Percentiles rank a stretch among this genome's conserved stretches.
phyloP scores from a whole-genome alignment of 2,888 invertebrate genomes.

The Platerodrilus igneus region DNA sequence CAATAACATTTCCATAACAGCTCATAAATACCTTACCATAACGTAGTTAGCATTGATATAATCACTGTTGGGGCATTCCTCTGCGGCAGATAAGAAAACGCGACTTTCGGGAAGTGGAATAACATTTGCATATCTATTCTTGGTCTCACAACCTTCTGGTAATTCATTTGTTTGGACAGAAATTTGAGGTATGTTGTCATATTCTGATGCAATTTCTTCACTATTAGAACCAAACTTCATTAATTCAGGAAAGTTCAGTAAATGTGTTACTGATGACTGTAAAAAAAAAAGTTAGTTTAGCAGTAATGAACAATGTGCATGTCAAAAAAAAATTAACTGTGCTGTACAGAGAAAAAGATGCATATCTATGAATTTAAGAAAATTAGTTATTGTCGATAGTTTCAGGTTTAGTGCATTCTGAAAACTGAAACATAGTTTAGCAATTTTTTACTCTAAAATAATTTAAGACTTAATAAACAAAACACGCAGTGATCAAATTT shows the following conservation, averaged over 20 bases:
- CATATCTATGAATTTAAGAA: no score
- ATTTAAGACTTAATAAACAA: no score
- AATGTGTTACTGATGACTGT: constrained; percentile 63
- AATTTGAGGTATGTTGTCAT: constrained; percentile 74
- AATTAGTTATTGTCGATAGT: no score
- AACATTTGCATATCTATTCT: constrained; percentile 93
- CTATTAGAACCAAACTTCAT: constrained; percentile 67
- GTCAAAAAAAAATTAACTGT: no score
- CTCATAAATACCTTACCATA: constrained; percentile 59
- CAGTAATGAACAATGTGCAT: no score
- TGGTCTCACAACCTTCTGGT: constrained; percentile 81
- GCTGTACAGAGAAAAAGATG: no score
- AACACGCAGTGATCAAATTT: no score
- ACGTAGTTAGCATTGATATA: constrained; percentile 94
- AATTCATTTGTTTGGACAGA: constrained; percentile 76
- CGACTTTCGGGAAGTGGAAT: constrained; percentile 88
- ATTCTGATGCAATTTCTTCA: constrained; percentile 75
- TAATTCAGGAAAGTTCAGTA: constrained; percentile 73
- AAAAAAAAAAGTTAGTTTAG: constrained; percentile 28
- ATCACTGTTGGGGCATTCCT: constrained; percentile 73
- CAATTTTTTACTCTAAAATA: no score
- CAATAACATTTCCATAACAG: neutral
- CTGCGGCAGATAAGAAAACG: constrained; percentile 68
- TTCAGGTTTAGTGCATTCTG: no score
- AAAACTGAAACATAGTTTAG: no score